Evolutionary conservation across 2,113 vertebrate genomes (phyloP).

Genomic region (Tenebrosternarchus preto): DNA sequence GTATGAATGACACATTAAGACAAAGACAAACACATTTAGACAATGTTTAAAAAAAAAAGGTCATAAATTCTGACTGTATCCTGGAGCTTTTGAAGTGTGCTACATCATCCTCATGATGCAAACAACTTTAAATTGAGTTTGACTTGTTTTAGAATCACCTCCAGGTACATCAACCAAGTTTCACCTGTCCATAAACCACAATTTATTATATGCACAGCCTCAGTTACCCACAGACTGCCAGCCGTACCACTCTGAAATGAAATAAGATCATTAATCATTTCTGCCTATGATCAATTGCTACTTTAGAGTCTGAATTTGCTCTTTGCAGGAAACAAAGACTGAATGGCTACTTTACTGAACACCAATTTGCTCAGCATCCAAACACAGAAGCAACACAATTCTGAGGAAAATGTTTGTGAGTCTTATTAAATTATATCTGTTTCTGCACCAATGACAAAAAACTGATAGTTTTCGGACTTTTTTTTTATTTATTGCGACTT

Average conservation of each 20-base stretch:
- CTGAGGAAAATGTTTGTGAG: no score
- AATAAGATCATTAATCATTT: neutral
- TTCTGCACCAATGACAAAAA: no score
- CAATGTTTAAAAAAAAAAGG: neutral
- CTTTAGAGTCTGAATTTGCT: no score
- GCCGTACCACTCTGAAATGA: constrained; percentile 5
- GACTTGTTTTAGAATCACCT: constrained; percentile 5
- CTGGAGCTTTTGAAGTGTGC: neutral
- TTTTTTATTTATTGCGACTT: no score
- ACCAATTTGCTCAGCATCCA: no score
- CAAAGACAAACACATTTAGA: neutral
- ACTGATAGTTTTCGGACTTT: no score
- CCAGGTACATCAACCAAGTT: constrained; percentile 7
- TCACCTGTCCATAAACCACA: neutral
- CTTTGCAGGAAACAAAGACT: no score
- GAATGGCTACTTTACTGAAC: no score
- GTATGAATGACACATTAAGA: neutral
- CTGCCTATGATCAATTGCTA: no score
- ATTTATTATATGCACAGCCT: constrained; percentile 17
- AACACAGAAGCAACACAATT: no score
- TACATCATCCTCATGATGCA: constrained; percentile 15
- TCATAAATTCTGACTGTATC: no score
- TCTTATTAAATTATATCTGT: no score
- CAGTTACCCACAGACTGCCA: neutral
- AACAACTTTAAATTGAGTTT: constrained; percentile 46